A percentile compares a stretch with the other conserved stretches of the same genome.
Conservation (phyloP, 2,113 vertebrate species). For the Mus musculus region GRCm39 chr6:8161501-8162000, state of each 20-base stretch:
- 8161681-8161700: slow-evolving; percentile 6
- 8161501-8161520: not conserved
- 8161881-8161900: not conserved
- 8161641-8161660: not conserved
- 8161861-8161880: not conserved
- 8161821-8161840: not conserved
- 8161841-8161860: not conserved
- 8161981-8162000: not conserved
- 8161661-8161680: not conserved
- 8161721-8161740: slow-evolving; percentile 1
- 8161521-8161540: not conserved
- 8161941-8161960: not conserved
- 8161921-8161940: too few relatives aligned
- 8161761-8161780: not conserved
- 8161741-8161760: not conserved
- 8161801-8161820: not conserved
- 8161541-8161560: not conserved
- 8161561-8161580: not conserved
- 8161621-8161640: not conserved
- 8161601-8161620: not conserved
- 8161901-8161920: not conserved
- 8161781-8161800: not conserved
- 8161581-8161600: not conserved
- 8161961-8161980: not conserved
- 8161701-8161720: slow-evolving; percentile 17